Percentiles rank a stretch among this genome's conserved stretches.
Conservation (phyloP, 2,888 invertebrate species). For the Cremastobaeus sp. region DNA sequence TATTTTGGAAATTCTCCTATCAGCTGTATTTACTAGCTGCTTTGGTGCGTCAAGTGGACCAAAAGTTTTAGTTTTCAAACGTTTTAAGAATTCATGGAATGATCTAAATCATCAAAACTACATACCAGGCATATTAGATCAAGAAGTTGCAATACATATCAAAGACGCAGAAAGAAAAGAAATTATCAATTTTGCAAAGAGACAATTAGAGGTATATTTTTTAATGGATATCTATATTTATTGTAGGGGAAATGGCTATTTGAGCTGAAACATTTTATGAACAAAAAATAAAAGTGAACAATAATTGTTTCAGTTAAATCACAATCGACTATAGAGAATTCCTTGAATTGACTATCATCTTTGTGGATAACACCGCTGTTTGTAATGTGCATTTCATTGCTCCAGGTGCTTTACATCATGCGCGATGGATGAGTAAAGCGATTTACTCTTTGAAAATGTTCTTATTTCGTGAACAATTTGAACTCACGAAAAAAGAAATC, state of each 20-base stretch:
- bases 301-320: too few relatives aligned
- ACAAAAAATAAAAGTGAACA: too few relatives aligned
- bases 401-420: slow-evolving; percentile 1
- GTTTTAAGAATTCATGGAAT: background rate
- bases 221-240: too few relatives aligned
- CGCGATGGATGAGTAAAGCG: too few relatives aligned
- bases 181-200: too few relatives aligned
- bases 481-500: background rate
- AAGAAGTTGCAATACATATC: slow-evolving; percentile 3
- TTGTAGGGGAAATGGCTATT: too few relatives aligned
- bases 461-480: background rate
- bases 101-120: background rate
- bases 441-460: background rate
- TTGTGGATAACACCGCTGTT: background rate
- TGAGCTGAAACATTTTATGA: too few relatives aligned
- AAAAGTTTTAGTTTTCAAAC: background rate
- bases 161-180: background rate
- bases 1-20: slow-evolving; percentile 62
- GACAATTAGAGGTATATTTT: too few relatives aligned
- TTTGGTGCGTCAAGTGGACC: background rate
- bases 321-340: too few relatives aligned
- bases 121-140: background rate
- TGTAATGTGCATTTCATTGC: background rate
- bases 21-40: slow-evolving; percentile 26
- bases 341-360: background rate